A percentile compares a stretch with the other conserved stretches of the same genome.
Evolutionary conservation across 2,797 vertebrate genomes (phyloP).

Genomic region (Brachyrhaphis roseni): DNA sequence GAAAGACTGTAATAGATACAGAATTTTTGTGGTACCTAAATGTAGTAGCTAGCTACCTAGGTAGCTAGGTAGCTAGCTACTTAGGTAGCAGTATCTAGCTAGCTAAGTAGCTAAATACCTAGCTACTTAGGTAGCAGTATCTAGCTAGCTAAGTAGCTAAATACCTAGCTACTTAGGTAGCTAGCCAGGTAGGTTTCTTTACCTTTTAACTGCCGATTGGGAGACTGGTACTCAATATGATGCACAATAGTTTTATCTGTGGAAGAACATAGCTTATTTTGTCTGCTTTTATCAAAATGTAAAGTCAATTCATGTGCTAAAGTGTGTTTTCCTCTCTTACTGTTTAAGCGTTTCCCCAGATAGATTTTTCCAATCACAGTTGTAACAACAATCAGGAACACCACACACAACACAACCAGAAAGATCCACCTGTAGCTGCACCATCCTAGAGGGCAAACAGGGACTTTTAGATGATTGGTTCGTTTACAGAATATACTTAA

Average conservation of each 20-base stretch:
- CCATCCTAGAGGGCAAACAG: constrained; percentile 65
- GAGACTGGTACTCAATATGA: neutral
- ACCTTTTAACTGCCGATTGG: constrained; percentile 46
- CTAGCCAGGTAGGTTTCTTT: constrained; percentile 8
- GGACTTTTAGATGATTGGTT: neutral
- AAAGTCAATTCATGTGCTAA: neutral
- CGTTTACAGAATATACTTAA: neutral
- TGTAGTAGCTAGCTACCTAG: too few species aligned
- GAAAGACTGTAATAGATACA: too few species aligned
- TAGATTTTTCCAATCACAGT: constrained; percentile 70
- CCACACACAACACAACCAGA: constrained; percentile 80
- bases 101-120: too few species aligned
- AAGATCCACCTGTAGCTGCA: constrained; percentile 77
- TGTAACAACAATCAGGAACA: constrained; percentile 76
- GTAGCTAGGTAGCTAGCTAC: too few species aligned
- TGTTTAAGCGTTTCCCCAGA: constrained; percentile 5
- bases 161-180: too few species aligned
- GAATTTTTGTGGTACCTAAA: too few species aligned
- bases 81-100: too few species aligned
- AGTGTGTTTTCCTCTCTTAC: constrained; percentile 55
- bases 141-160: too few species aligned
- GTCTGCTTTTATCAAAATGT: constrained; percentile 4
- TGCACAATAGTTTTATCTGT: constrained; percentile 40
- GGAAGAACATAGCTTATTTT: constrained; percentile 9
- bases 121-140: too few species aligned